Base-by-base conservation (phyloP, 2,888 invertebrate genomes). In the Hydroisotoma schaefferi region DNA sequence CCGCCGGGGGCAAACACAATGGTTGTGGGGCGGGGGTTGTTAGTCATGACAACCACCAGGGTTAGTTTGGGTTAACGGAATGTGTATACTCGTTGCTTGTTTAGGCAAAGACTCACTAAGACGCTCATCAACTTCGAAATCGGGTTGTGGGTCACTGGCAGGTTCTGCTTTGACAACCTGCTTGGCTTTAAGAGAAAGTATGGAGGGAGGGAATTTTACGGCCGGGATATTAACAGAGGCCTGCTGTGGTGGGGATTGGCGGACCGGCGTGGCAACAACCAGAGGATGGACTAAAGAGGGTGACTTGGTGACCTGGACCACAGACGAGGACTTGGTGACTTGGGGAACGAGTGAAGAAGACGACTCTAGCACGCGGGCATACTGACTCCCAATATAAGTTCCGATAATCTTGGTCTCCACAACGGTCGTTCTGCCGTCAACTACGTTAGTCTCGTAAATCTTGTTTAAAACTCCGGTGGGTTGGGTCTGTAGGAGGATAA, bases 351-450 rank as follows among this genome's bases (percentile, higher is more conserved):
- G 78, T 74, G 85, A 86, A 0, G 90, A 88, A 40, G 88, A 87
- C 74, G 89, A 90, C 74, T 90, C 89, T 28, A 91, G 78, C 10
- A 88, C 87, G 78, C 92, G 91, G 2, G 91, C 90, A 76, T 92
- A 91, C 78, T 91, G 91, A 38, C 89, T 90, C 51, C 87, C 87
- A 73, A 91, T 88, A 75, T 86, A 88, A 2, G 92, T 90, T 26
- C 92, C 88, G 73, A 91, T 87, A n/a, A 92, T 90, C 75, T 87
- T 88, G 0, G 91, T 90, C 78, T 91, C 90, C 75, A 89, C 88
- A 5, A 91, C 84, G 0, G 90, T 90, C 4, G 90, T 90, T 2
- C 86, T 78, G 1, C 90, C 90, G 74, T 89, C 88, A 75, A 86
- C 87, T 3, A 90, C 85, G 58, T 88, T 84, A 4, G 88, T 90